A percentile compares a stretch with the other conserved stretches of the same genome.
These are phyloP conservation scores for Neotoxoptera formosana DNA, from an alignment of 1,140 invertebrate species.

Conservation along the genomic window DNA sequence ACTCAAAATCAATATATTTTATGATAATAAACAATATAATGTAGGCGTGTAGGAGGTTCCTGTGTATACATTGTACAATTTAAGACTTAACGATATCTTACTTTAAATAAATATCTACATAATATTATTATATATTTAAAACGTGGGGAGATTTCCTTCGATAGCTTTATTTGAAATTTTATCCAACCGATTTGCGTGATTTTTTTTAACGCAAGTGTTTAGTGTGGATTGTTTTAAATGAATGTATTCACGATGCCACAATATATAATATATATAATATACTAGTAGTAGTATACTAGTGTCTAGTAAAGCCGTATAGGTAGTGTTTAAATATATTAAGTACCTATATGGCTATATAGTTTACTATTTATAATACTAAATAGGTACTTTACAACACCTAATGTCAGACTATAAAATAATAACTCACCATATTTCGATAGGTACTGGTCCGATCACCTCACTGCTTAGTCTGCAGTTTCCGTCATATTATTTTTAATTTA, in stretches of 20 bases:
- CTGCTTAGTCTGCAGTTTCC: neutral
- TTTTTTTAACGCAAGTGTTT: too few relatives aligned
- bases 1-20: neutral
- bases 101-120: neutral
- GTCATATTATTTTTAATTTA: neutral
- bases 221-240: neutral
- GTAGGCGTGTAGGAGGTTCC: neutral
- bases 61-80: neutral
- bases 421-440: neutral
- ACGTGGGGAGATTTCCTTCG: too few relatives aligned
- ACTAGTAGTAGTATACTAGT: too few relatives aligned
- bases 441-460: neutral
- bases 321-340: too few relatives aligned
- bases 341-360: neutral
- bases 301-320: neutral
- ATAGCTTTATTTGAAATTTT: too few relatives aligned
- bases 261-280: neutral
- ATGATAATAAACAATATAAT: neutral
- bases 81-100: neutral
- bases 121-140: too few relatives aligned
- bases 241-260: neutral
- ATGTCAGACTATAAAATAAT: neutral
- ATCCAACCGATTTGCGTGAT: too few relatives aligned
- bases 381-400: neutral
- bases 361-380: neutral